Base-by-base conservation (phyloP, 2,888 invertebrate species). In the Sycophila texana region DNA sequence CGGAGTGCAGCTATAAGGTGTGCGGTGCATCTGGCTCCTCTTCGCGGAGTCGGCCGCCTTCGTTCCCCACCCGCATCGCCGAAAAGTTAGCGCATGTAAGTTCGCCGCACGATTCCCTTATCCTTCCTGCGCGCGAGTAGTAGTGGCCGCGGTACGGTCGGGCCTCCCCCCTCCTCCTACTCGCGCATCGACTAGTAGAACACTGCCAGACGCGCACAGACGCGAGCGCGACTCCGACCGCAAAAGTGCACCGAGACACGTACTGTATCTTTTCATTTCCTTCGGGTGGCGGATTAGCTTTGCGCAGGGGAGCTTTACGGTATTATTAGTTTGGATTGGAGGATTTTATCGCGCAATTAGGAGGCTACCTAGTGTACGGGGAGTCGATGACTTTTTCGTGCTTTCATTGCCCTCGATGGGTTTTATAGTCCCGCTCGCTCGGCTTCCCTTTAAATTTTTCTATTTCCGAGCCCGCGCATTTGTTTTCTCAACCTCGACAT, bases 131-230 rank as follows among this genome's bases (percentile, higher is more conserved):
- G 5, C 20, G 60, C 13, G 26, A 60, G 22, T 60, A 60, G 60
- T 60, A 22, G 60, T 12, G 20, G 60, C 22, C 3, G 60, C 13
- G 13, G 22, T 60, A 60, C 20, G 20, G 60, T 60, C n/a, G 60
- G n/a, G 20, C 61, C 22, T n/a, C n/a, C 66, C 18, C 16, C 67
- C 67, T 53, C 22, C 22, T n/a, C 47, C 16, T 1, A 14, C 22
- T 47, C 49, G 47, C 72, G 51, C 14, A 47, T 60, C 16, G 14
- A 47, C 60, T 16, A 71, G 72, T 61, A 60, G 72, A 51, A 72
- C 61, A 22, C 5, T 61, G 53, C 53, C 61, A 71, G 70, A 60
- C 70, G 81, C 82, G 81, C 70, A 80, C 71, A 73, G 76, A 84
- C 39, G 39, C 83, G 82, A 58, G 66, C 65, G 66, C 26, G 55